These are phyloP conservation scores for Sclerodermus sp. DNA, from an alignment of 2,888 invertebrate species.

Conservation along the genomic window DNA sequence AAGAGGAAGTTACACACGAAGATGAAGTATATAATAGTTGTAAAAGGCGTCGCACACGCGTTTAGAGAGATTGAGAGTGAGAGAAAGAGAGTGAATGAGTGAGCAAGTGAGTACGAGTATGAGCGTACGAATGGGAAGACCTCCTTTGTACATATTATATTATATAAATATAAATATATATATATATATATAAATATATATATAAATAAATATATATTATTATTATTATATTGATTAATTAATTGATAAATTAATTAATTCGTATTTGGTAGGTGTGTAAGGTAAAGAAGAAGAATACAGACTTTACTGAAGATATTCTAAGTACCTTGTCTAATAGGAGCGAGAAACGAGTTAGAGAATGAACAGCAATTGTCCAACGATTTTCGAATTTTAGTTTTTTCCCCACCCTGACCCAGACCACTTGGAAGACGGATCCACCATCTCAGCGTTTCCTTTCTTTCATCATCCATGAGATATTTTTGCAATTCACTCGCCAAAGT, in stretches of 20 bases:
- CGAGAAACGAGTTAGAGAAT: slow-evolving; percentile 8
- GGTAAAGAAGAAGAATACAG: slow-evolving; percentile 42
- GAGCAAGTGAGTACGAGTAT: slow-evolving; percentile 17
- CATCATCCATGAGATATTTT: no score
- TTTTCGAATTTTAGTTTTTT: no score
- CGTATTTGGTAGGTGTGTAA: slow-evolving; percentile 52
- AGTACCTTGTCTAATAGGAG: slow-evolving; percentile 48
- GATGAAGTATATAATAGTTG: no score
- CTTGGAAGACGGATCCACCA: no score
- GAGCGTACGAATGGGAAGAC: slow-evolving; percentile 29
- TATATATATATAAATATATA: slow-evolving; percentile 19
- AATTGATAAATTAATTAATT: slow-evolving; percentile 35
- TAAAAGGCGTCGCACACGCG: slow-evolving; percentile 16
- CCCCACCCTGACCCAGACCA: no score
- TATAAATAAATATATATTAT: slow-evolving; percentile 26
- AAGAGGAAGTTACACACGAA: no score
- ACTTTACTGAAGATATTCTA: slow-evolving; percentile 49
- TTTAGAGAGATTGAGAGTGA: slow-evolving; percentile 8
- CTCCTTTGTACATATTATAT: slow-evolving; percentile 51
- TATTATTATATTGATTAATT: slow-evolving; percentile 41
- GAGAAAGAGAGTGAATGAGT: slow-evolving; percentile 5
- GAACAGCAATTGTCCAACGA: no score
- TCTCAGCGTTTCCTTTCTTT: no score
- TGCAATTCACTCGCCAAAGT: no score
- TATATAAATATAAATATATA: slow-evolving; percentile 45